These are phyloP conservation scores for Agrilus biguttatus DNA, from an alignment of 2,888 invertebrate genomes.

Conservation along the genomic window DNA sequence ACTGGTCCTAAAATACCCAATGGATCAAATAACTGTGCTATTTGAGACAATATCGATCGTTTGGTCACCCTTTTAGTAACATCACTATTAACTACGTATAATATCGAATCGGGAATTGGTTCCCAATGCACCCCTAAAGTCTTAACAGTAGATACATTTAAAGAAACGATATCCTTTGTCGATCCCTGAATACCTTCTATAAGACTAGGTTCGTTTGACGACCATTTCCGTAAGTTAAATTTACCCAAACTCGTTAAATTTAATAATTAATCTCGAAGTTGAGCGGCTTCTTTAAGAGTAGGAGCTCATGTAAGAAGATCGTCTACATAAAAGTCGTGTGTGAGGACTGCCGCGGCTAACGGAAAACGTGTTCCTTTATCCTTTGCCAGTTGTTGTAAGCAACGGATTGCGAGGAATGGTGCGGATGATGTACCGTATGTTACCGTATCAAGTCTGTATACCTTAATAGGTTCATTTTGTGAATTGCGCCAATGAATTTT, in stretches of 20 bases:
- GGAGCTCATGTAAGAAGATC: conserved; percentile 12
- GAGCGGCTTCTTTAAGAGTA: conserved; percentile 7
- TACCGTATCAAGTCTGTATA: conserved; percentile 6
- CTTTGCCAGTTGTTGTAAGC: conserved; percentile 11
- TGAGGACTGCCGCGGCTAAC: conserved; percentile 6
- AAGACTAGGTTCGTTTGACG: neutral
- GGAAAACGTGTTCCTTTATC: conserved; percentile 9
- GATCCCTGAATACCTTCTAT: no score
- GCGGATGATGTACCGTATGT: conserved; percentile 10
- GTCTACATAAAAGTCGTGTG: conserved; percentile 16
- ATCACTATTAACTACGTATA: no score
- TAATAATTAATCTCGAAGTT: conserved; percentile 7
- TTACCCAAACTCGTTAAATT: conserved; percentile 4
- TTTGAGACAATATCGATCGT: no score
- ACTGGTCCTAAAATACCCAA: no score
- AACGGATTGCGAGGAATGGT: conserved; percentile 12
- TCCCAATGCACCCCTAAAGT: no score
- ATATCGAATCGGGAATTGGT: no score
- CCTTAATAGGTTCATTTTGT: conserved; percentile 1
- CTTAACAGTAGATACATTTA: no score
- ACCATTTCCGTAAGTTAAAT: neutral
- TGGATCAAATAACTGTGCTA: no score
- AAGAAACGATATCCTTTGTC: no score
- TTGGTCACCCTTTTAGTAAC: no score
- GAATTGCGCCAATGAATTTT: conserved; percentile 6